Base-by-base conservation (phyloP, 64 coral and sea anemone species). In the Pachyseris speciosa region DNA sequence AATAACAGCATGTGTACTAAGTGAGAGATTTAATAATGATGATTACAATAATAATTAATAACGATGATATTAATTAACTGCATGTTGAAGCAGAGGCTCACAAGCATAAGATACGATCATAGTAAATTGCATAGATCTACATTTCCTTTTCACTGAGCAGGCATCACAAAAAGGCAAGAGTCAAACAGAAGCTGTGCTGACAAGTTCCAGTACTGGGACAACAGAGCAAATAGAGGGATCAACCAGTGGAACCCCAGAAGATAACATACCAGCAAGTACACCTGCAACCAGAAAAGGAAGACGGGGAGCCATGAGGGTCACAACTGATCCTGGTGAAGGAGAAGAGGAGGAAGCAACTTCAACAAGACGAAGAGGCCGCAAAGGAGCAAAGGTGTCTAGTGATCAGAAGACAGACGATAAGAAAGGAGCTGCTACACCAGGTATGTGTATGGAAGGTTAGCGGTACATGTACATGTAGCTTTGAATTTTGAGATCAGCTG, bases 321-420 rank as follows among this genome's bases (percentile, higher is more conserved):
- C 57, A 12, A 81, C 59, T 55, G 57, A 55, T 8, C 20, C 49
- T 34, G 77, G 26, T 24, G 51, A 34, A 13, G 9, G 5, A 38
- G 28, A 81, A 2, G 77, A 81, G 30, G 77, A 85, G 20, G 64
- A 90, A 37, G 60, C 29, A 69, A 58, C 29, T 11, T 59, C 30
- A 19, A 43, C 29, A 45, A 74, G 34, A 16, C 34, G 58, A 20
- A 27, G 26, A 61, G 27, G 41, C 28, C 13, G 29, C 12, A 63
- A 50, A 12, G 61, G 28, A 31, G 32, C 22, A 30, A 15, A 65
- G 15, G 27, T n/a, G n/a, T n/a, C 40, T 48, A 26, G 31, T 0
- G 37, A 39, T 67, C 52, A 55, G 40, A 50, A 88, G 34, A 25
- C 55, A 51, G 47, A 70, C 11, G 34, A 29, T 73, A 15, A 9